A percentile compares a stretch with the other conserved stretches of the same genome.
These are phyloP conservation scores for Scalopus aquaticus DNA, from an alignment of 2,113 vertebrate species.

Conservation along the genomic window DNA sequence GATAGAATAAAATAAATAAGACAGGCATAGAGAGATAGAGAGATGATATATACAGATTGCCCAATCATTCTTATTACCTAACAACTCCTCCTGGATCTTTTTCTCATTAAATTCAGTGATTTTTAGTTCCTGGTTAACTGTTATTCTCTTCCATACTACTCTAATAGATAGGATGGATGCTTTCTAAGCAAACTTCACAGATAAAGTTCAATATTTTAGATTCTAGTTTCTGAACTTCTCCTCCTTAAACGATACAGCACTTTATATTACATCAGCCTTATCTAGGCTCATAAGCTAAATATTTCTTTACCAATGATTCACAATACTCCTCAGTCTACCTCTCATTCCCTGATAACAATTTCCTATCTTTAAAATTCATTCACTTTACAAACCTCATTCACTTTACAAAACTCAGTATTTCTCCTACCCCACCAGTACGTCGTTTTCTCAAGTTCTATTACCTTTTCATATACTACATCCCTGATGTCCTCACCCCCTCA, in stretches of 20 bases:
- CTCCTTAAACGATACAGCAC: background rate
- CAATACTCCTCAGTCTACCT: background rate
- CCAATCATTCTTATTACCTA: too few relatives aligned
- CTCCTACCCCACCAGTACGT: background rate
- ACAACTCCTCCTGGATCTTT: too few relatives aligned
- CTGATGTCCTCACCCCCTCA: background rate
- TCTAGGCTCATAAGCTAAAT: background rate
- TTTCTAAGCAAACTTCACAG: too few relatives aligned
- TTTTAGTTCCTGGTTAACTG: too few relatives aligned
- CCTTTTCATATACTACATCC: background rate
- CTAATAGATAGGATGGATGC: too few relatives aligned
- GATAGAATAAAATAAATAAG: too few relatives aligned
- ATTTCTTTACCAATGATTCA: background rate
- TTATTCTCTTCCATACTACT: too few relatives aligned
- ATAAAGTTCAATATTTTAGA: too few relatives aligned
- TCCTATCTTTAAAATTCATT: background rate
- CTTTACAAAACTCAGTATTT: background rate
- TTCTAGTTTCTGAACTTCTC: background rate
- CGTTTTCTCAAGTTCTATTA: background rate
- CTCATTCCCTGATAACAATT: background rate
- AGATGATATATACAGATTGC: too few relatives aligned
- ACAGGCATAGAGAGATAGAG: too few relatives aligned
- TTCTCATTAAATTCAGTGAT: too few relatives aligned
- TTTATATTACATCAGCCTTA: background rate
- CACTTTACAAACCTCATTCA: too few relatives aligned